Evolutionary conservation across 2,113 vertebrate species (phyloP).

Genomic region (Formicarius rufipectus): DNA sequence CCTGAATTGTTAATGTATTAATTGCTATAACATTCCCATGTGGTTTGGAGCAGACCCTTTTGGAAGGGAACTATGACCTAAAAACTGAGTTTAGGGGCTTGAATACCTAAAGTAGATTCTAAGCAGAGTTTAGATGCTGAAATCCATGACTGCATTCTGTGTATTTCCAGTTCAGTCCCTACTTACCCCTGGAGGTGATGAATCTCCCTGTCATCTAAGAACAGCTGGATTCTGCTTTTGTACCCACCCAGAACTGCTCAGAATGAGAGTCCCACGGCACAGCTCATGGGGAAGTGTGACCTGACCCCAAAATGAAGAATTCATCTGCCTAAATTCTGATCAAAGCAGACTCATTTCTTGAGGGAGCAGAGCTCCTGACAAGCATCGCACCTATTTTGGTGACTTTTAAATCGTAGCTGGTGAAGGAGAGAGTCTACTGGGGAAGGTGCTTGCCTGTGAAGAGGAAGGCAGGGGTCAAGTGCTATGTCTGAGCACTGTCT

Average conservation of each 20-base stretch:
- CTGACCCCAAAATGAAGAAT: neutral
- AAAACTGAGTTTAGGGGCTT: neutral
- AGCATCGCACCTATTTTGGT: neutral
- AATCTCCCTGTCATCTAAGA: neutral
- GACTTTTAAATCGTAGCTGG: neutral
- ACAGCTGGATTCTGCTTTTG: neutral
- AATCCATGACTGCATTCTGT: rapidly evolving
- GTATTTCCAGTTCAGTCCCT: neutral
- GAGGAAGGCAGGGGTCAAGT: neutral
- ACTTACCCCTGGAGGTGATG: neutral
- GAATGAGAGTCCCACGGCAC: neutral
- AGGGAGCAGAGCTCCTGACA: neutral
- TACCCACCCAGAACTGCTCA: neutral
- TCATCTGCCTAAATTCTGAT: neutral
- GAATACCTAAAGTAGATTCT: neutral
- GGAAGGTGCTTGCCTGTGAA: neutral
- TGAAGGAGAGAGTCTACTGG: neutral
- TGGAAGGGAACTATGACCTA: neutral
- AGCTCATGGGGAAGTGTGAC: neutral
- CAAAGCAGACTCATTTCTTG: neutral
- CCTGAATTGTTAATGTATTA: neutral
- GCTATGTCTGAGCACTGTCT: neutral
- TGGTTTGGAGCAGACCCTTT: neutral
- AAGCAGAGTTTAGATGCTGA: neutral
- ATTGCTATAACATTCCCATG: neutral